Conservation (phyloP, 2,797 vertebrate species). For the Lepus townsendii region DNA sequence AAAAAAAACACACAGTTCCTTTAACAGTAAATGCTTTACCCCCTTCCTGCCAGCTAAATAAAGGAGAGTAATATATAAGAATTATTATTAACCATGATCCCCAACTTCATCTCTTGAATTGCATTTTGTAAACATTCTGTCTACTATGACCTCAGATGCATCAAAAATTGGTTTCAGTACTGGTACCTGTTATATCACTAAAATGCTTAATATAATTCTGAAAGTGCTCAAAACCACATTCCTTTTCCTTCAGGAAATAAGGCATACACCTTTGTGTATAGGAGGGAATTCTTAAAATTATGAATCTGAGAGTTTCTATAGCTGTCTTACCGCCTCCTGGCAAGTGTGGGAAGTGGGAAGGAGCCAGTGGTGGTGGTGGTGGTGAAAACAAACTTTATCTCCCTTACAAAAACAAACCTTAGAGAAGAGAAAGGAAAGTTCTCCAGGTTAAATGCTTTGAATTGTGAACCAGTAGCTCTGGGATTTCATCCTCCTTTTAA, state of each 20-base stretch:
- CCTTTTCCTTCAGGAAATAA: not conserved
- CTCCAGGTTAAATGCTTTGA: not conserved
- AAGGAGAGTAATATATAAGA: slow-evolving; percentile 56
- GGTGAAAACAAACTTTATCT: not conserved
- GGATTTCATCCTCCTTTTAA: slow-evolving; percentile 2
- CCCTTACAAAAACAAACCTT: not conserved
- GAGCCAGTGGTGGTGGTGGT: too few species aligned
- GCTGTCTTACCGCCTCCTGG: not conserved
- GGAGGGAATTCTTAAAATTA: not conserved
- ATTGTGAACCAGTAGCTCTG: not conserved
- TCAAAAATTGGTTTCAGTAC: slow-evolving; percentile 70
- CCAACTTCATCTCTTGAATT: slow-evolving; percentile 32
- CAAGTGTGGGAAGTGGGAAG: not conserved
- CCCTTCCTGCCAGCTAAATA: slow-evolving; percentile 69
- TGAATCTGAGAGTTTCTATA: not conserved
- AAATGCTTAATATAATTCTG: slow-evolving; percentile 70
- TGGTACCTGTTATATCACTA: slow-evolving; percentile 61
- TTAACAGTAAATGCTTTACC: slow-evolving; percentile 16
- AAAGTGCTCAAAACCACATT: slow-evolving; percentile 49
- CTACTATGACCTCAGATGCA: not conserved
- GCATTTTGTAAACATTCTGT: slow-evolving; percentile 67
- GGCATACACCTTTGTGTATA: not conserved
- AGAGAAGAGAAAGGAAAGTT: not conserved
- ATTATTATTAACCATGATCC: slow-evolving; percentile 54
- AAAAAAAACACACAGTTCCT: slow-evolving; percentile 62